Percentiles rank a stretch among this genome's conserved stretches.
phyloP scores from a whole-genome alignment of 2,113 vertebrate species.

The Calypte anna region DNA sequence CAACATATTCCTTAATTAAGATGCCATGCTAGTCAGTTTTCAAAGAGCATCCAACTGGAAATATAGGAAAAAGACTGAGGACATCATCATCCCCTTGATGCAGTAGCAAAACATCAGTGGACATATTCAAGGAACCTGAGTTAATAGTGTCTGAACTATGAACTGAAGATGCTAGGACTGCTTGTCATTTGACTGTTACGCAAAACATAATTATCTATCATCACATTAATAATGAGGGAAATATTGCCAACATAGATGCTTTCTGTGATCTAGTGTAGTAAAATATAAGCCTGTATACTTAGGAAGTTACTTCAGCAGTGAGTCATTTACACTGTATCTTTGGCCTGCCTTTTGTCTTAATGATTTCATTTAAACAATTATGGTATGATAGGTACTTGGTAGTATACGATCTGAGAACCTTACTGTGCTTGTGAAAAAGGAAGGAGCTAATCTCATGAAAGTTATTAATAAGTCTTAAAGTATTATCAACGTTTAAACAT shows the following conservation, averaged over 20 bases:
- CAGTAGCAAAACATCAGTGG: neutral
- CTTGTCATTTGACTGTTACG: neutral
- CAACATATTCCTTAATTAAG: neutral
- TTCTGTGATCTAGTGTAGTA: neutral
- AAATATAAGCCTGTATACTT: neutral
- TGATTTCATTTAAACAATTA: constrained; percentile 61
- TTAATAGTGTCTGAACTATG: neutral
- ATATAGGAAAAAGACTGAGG: neutral
- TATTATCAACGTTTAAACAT: constrained; percentile 61
- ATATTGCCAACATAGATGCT: neutral
- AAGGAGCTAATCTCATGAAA: constrained; percentile 55
- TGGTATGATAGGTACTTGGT: constrained; percentile 30
- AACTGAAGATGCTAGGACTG: neutral
- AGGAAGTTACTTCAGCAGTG: neutral
- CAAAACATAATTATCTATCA: neutral
- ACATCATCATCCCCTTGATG: neutral
- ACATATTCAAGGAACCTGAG: neutral
- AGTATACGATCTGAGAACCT: constrained; percentile 21
- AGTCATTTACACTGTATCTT: neutral
- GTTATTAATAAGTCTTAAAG: constrained; percentile 66
- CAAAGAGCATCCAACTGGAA: neutral
- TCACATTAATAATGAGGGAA: neutral
- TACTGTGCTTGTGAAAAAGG: constrained; percentile 20
- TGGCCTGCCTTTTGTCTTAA: constrained; percentile 26
- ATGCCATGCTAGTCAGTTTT: neutral